These are phyloP conservation scores for Pegea sp. DNA, from an alignment of 23 tunicate genomes.

Conservation along the genomic window DNA sequence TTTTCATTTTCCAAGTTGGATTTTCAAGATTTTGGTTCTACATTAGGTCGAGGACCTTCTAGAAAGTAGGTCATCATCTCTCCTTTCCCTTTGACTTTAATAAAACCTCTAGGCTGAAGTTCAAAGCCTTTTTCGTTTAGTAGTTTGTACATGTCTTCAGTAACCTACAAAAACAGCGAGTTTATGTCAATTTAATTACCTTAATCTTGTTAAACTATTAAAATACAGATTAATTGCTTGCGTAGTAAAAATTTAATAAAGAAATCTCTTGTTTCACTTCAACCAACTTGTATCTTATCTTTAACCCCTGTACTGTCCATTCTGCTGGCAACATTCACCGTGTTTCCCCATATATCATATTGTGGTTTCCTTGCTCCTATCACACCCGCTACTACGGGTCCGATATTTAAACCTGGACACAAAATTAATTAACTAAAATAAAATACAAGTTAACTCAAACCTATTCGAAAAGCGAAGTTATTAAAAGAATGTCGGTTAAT, in stretches of 20 bases:
- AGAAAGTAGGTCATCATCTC: constrained; percentile 84
- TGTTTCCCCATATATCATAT: constrained; percentile 30
- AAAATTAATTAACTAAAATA: neutral
- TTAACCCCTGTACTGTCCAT: constrained; percentile 95
- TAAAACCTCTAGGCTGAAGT: constrained; percentile 36
- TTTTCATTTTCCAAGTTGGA: too few species aligned
- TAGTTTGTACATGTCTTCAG: constrained; percentile 66
- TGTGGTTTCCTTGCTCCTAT: constrained; percentile 30
- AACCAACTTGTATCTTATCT: constrained; percentile 65
- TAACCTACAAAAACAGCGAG: constrained; percentile 11
- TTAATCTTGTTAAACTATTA: neutral
- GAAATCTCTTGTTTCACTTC: neutral
- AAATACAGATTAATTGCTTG: too few species aligned
- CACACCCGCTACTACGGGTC: constrained; percentile 69
- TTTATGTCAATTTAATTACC: neutral
- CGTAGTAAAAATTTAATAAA: neutral
- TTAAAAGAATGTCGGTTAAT: constrained; percentile 60
- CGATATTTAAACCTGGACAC: constrained; percentile 28
- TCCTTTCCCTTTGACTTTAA: constrained; percentile 73
- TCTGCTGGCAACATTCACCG: constrained; percentile 79
- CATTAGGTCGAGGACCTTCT: constrained; percentile 68
- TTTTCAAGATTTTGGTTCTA: constrained; percentile 52
- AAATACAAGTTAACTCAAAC: neutral
- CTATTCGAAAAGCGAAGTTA: constrained; percentile 8
- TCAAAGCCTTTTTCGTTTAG: constrained; percentile 54